Percentiles rank a stretch among this genome's conserved stretches.
These are phyloP conservation scores for Ceratosolen fusciceps DNA, from an alignment of 1,140 invertebrate species.

Conservation along the genomic window DNA sequence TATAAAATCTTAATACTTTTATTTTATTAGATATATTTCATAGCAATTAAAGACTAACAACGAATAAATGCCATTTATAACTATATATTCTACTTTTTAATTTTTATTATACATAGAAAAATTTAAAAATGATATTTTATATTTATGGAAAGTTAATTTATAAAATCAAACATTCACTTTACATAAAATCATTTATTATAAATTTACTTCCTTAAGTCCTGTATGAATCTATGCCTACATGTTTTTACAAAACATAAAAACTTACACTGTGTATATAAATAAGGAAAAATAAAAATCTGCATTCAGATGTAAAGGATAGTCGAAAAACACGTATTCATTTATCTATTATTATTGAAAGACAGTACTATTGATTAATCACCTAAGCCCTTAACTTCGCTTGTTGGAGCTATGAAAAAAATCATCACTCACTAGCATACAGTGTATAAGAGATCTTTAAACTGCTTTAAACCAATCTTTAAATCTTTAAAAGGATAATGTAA, in stretches of 20 bases:
- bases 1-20: too few relatives aligned
- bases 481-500: neutral
- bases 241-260: neutral
- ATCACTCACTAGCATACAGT: neutral
- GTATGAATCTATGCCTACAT: neutral
- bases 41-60: too few relatives aligned
- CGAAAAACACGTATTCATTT: neutral
- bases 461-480: neutral
- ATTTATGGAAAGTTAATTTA: neutral
- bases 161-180: neutral
- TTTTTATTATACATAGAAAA: too few relatives aligned
- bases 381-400: slow-evolving; percentile 12
- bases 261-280: neutral
- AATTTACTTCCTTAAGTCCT: neutral
- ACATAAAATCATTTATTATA: too few relatives aligned
- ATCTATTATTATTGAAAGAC: neutral
- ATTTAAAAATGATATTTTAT: neutral
- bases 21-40: too few relatives aligned
- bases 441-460: neutral
- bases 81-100: too few relatives aligned
- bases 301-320: neutral
- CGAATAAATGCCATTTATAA: too few relatives aligned
- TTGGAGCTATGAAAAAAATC: neutral
- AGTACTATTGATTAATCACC: slow-evolving; percentile 28
- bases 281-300: neutral